Base-by-base conservation (phyloP, 2,888 invertebrate species). In the Acrobasis repandana region DNA sequence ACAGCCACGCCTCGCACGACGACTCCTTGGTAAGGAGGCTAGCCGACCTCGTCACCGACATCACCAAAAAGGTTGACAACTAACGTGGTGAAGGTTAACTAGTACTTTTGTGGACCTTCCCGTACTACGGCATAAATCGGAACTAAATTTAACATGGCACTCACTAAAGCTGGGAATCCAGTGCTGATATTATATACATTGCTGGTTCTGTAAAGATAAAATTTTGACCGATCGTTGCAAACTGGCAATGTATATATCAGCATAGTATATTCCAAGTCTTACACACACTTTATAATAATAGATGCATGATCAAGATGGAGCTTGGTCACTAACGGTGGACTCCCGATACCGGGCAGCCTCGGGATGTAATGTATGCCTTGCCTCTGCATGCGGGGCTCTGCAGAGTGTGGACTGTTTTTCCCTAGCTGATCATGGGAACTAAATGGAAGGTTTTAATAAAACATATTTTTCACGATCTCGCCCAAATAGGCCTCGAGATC, bases 11-110 rank as follows among this genome's bases (percentile, higher is more conserved):
- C 75, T 88, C 80, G 72, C 92, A 91, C 73, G 93, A 94, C 82
- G 95, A 94, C 90, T 95, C 95, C 84, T 93, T 97, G 96, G 97
- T 97, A 95, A 95, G 95, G 93, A 92, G 93, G 80, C 90, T 94
- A 84, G 93, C 93, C 61, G 93, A 94, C 67, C 93, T 94, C 79
- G 94, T 94, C 88, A 93, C 86, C 10, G 80, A 82, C 47, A 83
- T 83, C 67, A 77, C 79, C 64, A 72, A 59, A 61, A 20, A 36
- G 38, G 38, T 14, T n/a, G 5, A 43, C 43, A 43, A 5, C 11
- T 14, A n/a, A 28, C 28, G 2, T 8, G n/a, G n/a, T 11, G 9
- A 10, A 36, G 36, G 36, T 11, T 9, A 34, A 34, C 4, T 34
- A 34, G 4, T 34, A n/a, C n/a, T n/a, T n/a, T n/a, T n/a, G n/a